Conservation (phyloP, 2,797 vertebrate genomes). For the Neosalanx taihuensis region DNA sequence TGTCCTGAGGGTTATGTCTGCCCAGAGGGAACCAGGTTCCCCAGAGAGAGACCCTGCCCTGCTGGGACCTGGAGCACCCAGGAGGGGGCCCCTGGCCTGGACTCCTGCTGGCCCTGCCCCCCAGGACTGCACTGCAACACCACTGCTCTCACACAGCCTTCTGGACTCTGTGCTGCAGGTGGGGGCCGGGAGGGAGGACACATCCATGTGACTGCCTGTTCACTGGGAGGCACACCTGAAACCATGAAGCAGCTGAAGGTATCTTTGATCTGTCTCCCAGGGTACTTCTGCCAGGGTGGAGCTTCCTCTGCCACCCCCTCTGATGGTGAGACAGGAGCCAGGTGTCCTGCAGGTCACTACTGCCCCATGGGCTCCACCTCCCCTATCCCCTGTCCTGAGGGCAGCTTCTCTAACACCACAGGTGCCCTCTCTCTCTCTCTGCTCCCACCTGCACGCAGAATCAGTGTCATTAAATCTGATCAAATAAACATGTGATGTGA, state of each 20-base stretch:
- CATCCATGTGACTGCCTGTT: not conserved
- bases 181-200: not conserved
- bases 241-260: not conserved
- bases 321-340: constrained; percentile 71
- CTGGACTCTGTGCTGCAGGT: constrained; percentile 79
- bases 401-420: constrained; percentile 75
- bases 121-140: constrained; percentile 81
- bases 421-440: constrained; percentile 60
- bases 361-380: constrained; percentile 71
- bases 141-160: constrained; percentile 73
- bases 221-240: not conserved
- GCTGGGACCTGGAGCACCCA: constrained; percentile 80
- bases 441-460: too few species aligned
- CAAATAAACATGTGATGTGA: too few species aligned
- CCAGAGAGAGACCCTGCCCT: constrained; percentile 79
- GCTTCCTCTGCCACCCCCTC: constrained; percentile 67
- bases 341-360: constrained; percentile 75
- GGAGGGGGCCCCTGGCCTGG: constrained; percentile 71
- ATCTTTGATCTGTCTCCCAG: constrained; percentile 59
- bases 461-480: too few species aligned
- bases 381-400: constrained; percentile 70
- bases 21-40: constrained; percentile 73
- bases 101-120: constrained; percentile 78
- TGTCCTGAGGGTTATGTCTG: constrained; percentile 82
- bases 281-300: constrained; percentile 81